Conservation (phyloP, 1,140 invertebrate genomes). For the Drosophila lini region DNA sequence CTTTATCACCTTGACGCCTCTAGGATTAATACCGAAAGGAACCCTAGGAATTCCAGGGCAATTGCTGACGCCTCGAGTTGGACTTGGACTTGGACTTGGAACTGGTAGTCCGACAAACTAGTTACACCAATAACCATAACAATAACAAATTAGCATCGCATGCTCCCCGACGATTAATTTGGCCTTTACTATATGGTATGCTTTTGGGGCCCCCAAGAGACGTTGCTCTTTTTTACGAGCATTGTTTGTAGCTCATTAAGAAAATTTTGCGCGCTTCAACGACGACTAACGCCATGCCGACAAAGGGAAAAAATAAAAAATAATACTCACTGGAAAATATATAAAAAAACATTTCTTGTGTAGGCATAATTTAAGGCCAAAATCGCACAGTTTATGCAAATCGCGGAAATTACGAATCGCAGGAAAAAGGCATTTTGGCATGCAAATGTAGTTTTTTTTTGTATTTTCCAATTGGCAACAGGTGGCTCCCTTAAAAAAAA, state of each 20-base stretch:
- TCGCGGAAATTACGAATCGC: constrained; percentile 48
- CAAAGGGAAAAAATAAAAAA: constrained; percentile 50
- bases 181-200: constrained; percentile 10
- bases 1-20: neutral
- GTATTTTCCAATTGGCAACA: constrained; percentile 44
- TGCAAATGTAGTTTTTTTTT: constrained; percentile 39
- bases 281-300: constrained; percentile 61
- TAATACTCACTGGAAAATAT: neutral
- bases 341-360: constrained; percentile 1
- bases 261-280: constrained; percentile 74
- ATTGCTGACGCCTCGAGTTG: neutral
- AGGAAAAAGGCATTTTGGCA: constrained; percentile 59
- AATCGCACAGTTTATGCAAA: constrained; percentile 76
- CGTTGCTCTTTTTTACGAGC: constrained; percentile 31
- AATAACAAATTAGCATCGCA: constrained; percentile 78
- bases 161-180: constrained; percentile 71
- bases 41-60: constrained; percentile 10
- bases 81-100: constrained; percentile 20
- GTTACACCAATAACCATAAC: constrained; percentile 63
- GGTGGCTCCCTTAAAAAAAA: constrained; percentile 27
- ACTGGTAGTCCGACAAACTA: constrained; percentile 32
- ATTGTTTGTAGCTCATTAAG: constrained; percentile 78
- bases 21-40: neutral
- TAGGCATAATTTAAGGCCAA: constrained; percentile 64
- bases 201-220: constrained; percentile 14